phyloP scores from a whole-genome alignment of 2,888 invertebrate species.

The Tholera decimalis region DNA sequence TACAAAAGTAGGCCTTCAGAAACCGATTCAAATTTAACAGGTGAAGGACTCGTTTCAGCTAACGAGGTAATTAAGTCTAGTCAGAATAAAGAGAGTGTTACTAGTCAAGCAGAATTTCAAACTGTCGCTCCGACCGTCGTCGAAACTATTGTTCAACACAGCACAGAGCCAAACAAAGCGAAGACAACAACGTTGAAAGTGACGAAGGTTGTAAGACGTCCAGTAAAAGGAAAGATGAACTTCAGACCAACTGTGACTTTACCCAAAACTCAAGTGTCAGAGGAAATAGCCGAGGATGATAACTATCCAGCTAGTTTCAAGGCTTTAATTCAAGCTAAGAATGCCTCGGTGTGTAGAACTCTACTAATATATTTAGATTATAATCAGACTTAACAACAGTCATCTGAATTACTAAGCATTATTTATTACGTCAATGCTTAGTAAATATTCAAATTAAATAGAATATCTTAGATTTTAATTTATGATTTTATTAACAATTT shows the following conservation, averaged over 20 bases:
- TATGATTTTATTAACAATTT: constrained; percentile 63
- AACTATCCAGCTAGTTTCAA: constrained; percentile 93
- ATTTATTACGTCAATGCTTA: no score
- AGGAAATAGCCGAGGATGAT: constrained; percentile 92
- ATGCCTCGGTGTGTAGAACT: constrained; percentile 85
- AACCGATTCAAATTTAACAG: constrained; percentile 85
- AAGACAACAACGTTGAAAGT: constrained; percentile 77
- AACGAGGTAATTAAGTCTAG: constrained; percentile 84
- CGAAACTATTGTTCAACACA: constrained; percentile 74
- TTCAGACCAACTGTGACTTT: constrained; percentile 69
- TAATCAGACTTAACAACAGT: background rate
- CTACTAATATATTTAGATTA: constrained; percentile 1
- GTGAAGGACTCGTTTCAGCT: constrained; percentile 77
- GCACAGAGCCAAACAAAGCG: constrained; percentile 75
- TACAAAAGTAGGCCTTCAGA: constrained; percentile 81
- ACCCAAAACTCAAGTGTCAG: constrained; percentile 74
- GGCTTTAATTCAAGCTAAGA: constrained; percentile 92
- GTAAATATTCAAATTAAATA: background rate
- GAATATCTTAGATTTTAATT: background rate
- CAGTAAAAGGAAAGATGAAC: constrained; percentile 76
- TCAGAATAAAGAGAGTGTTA: constrained; percentile 78
- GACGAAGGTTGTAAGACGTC: constrained; percentile 80
- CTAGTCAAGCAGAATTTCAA: constrained; percentile 83
- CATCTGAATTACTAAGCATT: background rate
- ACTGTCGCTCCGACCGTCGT: constrained; percentile 67